phyloP scores from a whole-genome alignment of 2,797 vertebrate genomes.

The Periophthalmus magnuspinnatus region DNA sequence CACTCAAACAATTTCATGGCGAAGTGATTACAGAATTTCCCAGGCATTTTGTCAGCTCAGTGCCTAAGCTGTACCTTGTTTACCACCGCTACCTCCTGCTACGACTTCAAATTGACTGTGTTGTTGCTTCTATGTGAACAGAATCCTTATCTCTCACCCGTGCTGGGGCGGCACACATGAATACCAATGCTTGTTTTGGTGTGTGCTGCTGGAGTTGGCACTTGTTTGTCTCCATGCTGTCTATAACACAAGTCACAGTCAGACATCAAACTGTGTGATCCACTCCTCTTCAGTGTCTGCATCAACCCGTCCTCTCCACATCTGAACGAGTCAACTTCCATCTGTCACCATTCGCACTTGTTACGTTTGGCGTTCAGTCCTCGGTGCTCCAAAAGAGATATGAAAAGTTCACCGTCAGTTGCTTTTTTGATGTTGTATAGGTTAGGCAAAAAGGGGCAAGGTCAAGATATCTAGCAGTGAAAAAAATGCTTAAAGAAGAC shows the following conservation, averaged over 20 bases:
- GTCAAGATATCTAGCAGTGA: too few species aligned
- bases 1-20: background rate
- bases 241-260: conserved; percentile 27
- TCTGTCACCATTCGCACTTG: background rate
- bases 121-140: conserved; percentile 8
- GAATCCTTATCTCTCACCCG: conserved; percentile 3
- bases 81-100: background rate
- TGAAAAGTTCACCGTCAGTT: background rate
- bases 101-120: conserved; percentile 7
- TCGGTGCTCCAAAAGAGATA: background rate
- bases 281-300: conserved; percentile 24
- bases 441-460: background rate
- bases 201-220: conserved; percentile 4
- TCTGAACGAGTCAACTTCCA: conserved; percentile 49
- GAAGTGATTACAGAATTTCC: background rate
- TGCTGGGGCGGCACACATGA: background rate
- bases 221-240: conserved; percentile 19
- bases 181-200: conserved; percentile 3
- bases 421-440: background rate
- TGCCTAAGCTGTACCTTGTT: conserved; percentile 7
- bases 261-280: conserved; percentile 3
- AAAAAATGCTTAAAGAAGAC: too few species aligned
- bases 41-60: background rate
- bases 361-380: conserved; percentile 3
- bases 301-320: conserved; percentile 45